phyloP scores from a whole-genome alignment of 2,113 vertebrate species.

The Ia io region DNA sequence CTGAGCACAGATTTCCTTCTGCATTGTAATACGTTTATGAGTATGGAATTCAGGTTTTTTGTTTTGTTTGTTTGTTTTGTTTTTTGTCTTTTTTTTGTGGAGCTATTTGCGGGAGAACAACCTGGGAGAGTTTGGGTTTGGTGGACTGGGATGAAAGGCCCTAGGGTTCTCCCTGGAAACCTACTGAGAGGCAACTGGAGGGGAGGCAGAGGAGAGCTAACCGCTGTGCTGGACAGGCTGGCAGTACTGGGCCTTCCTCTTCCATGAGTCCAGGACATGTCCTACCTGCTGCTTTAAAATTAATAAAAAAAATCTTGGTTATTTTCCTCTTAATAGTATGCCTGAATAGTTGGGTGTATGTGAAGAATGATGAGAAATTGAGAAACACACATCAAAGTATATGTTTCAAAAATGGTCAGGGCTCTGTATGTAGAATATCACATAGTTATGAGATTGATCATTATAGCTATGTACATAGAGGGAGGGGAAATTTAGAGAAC shows the following conservation, averaged over 20 bases:
- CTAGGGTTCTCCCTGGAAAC: background rate
- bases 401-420: background rate
- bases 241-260: background rate
- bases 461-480: background rate
- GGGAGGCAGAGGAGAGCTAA: background rate
- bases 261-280: background rate
- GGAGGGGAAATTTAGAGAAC: background rate
- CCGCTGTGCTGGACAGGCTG: background rate
- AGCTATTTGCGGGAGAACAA: background rate
- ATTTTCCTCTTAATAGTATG: background rate
- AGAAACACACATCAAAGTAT: background rate
- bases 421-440: background rate
- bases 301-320: background rate
- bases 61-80: background rate
- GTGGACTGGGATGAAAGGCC: background rate
- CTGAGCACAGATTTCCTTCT: background rate
- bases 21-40: background rate
- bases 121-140: background rate
- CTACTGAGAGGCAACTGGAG: background rate
- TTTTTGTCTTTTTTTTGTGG: background rate
- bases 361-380: background rate
- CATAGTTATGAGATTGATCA: background rate
- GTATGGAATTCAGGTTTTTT: background rate
- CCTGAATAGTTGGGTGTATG: background rate
- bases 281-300: background rate